Evolutionary conservation across 2,888 invertebrate genomes (phyloP).

Genomic region (Oxyteleia sp.): DNA sequence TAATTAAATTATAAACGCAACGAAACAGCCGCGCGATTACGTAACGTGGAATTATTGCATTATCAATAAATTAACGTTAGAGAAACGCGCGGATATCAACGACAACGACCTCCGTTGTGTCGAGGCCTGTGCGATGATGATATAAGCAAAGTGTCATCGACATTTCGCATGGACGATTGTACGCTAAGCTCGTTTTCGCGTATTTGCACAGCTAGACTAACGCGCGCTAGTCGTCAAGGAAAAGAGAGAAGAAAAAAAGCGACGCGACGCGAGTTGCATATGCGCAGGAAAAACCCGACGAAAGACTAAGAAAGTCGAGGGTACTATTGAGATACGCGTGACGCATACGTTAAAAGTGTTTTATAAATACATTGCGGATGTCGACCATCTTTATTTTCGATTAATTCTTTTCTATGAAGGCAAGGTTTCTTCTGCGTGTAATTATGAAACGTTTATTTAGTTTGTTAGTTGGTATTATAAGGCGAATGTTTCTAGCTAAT

Average conservation of each 20-base stretch:
- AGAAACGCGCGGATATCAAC: conserved; percentile 64
- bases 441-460: no score
- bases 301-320: conserved; percentile 15
- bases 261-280: conserved; percentile 53
- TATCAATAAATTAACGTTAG: conserved; percentile 64
- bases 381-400: conserved; percentile 9
- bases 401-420: background rate
- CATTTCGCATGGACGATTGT: conserved; percentile 72
- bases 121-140: conserved; percentile 70
- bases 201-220: conserved; percentile 85
- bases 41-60: conserved; percentile 25
- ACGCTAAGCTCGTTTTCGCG: conserved; percentile 58
- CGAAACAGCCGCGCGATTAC: conserved; percentile 27
- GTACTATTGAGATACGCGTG: conserved; percentile 22
- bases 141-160: conserved; percentile 79
- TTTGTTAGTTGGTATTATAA: no score
- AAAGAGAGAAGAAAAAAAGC: conserved; percentile 23
- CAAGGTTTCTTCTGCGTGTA: background rate
- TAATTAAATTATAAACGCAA: no score
- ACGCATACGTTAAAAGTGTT: conserved; percentile 35
- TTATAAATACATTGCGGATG: conserved; percentile 21
- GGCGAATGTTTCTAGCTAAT: no score
- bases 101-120: conserved; percentile 52
- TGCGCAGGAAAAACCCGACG: conserved; percentile 35
- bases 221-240: conserved; percentile 66